Evolutionary conservation across 2,797 vertebrate genomes (phyloP), one percentile per base, ranked within the genome.

Genomic region (Anabas testudineus): DNA sequence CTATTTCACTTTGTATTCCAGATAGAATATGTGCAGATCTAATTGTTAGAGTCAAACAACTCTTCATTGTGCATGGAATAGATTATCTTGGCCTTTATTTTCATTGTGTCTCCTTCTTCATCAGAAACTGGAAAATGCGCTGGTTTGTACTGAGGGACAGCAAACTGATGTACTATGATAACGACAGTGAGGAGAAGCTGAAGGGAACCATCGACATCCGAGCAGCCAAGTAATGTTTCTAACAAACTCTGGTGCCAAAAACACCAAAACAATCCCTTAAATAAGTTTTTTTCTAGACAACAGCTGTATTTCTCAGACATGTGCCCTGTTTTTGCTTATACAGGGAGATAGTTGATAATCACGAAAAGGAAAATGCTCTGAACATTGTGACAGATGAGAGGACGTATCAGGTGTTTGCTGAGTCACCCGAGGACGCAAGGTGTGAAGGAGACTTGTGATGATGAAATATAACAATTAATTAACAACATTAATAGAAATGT

Each of bases 401-500:
- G 83, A 95, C 96, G 10, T 98, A 97, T 87, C 97, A 98, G 73
- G 95, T 98, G 66, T 96, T 98, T 32, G 97, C 97, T 0, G 97
- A 97, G 88, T 97, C 96, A 2, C 97, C 97, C 19, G 96, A 98
- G 78, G 97, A 98, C 71, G 96, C 97, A 52, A 97, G 97, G 97
- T 97, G 87, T 10, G 59, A 28, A 3, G 3, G 12, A 62, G 46
- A 56, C 9, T 22, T 5, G 3, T 10, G 10, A 39, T 34, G 26
- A 32, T 34, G 9, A 36, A 22, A 7, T 42, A 54, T 53, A 60
- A 4, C n/a, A n/a, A n/a, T n/a, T n/a, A n/a, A n/a, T n/a, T n/a
- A n/a, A n/a, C n/a, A n/a, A n/a, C n/a, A n/a, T n/a, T n/a, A 7
- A 6, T 10, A 18, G 16, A 16, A 4, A 0, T 5, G 16, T 32